Base-by-base conservation (phyloP, 2,888 invertebrate genomes). In the Lasius fuliginosus region DNA sequence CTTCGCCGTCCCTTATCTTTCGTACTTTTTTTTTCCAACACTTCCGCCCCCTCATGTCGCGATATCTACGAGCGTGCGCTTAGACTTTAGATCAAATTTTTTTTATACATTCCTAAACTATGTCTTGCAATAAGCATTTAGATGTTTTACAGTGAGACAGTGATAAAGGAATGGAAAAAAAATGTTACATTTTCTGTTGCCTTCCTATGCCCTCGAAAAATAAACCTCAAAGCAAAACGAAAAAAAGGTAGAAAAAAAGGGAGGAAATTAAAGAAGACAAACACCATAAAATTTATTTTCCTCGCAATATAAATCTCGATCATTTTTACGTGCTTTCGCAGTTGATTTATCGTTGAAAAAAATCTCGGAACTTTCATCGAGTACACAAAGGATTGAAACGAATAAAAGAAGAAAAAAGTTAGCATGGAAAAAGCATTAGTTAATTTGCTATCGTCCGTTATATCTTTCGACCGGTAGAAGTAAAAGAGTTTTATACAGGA, bases 41-140 rank as follows among this genome's bases (percentile, higher is more conserved):
- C 23, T 9, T n/a, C n/a, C 12, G 42, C 27, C 8, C 62, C 15
- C 12, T 6, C 36, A n/a, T 49, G 33, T 42, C 56, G 27, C 68
- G 33, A 11, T 30, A 73, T 83, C 46, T 64, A 56, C 62, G 79
- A 11, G 56, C 86, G 71, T 86, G 83, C 74, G 83, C 74, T 60
- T 23, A 67, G 83, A 85, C 67, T 85, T 81, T 71, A 76, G 71
- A 86, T 83, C 60, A 65, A 79, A 77, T 53, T 67, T 83, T 76
- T 85, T 67, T 9, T 36, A 64, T 77, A 60, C 69, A 27, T 64
- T 49, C 46, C 74, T 56, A 46, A 76, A 40, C 53, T 49, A 49
- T 58, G 58, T 27, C 53, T n/a, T 33, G 42, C n/a, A 42, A 53
- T 33, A 30, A 49, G 40, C 33, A 79, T 69, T 68, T 83, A 62